Base-by-base conservation (phyloP, 2,888 invertebrate species). In the Galerucella nymphaeae region DNA sequence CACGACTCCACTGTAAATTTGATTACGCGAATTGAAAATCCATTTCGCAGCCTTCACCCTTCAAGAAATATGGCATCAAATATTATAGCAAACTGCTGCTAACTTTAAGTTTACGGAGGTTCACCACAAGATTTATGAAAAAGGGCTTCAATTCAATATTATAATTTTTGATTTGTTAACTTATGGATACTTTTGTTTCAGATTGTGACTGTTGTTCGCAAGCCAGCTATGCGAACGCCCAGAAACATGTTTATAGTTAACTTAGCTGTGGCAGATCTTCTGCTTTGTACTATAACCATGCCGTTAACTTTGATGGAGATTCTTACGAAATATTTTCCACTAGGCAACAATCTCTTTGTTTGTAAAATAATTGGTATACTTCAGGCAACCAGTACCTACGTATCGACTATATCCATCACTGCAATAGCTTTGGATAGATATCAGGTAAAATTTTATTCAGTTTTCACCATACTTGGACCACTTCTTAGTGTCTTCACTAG, bases 221-320 rank as follows among this genome's bases (percentile, higher is more conserved):
- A 96, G 84, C 93, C 95, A 18, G 90, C 93, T 69, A 97, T 97
- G 97, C 88, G 96, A 55, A 97, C 96, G 14, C 95, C 96, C 0
- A 87, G 97, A n/a, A 96, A 97, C 87, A 93, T 97, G 87, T 96
- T 97, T 87, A 97, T 97, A 81, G 92, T 95, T 66, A 97, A 97
- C 87, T 87, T 97, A 82, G 97, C 97, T 2, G 90, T 94, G 30
- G 93, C 93, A 71, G 96, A 97, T 87, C 89, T 96, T 53, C 89
- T 96, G 23, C 89, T 97, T 58, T 97, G 97, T 86, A 90, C 96
- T 74, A 93, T 97, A 13, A 96, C 96, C 2, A 96, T 96, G 87
- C 97, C 97, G 1, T 89, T 96, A 68, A 97, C 97, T 11, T 87
- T 97, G 70, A 93, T 96, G 90, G 95, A 96, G 84, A 92, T 96